A percentile compares a stretch with the other conserved stretches of the same genome.
These are phyloP conservation scores for Acronicta alni DNA, from an alignment of 2,888 invertebrate genomes.

Conservation along the genomic window DNA sequence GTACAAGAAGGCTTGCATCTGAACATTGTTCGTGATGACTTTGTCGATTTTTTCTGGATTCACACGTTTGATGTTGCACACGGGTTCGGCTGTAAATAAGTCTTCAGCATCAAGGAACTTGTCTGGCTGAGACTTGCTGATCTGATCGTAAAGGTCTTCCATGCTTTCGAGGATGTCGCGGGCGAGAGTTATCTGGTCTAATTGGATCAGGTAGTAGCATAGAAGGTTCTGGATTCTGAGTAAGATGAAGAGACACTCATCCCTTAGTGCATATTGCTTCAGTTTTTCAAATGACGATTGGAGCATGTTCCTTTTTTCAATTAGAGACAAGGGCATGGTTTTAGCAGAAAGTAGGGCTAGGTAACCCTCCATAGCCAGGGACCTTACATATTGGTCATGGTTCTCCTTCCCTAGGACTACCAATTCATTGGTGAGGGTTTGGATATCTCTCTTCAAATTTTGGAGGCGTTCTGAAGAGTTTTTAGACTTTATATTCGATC, in stretches of 20 bases:
- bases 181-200: slow-evolving; percentile 83
- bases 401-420: slow-evolving; percentile 77
- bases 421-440: slow-evolving; percentile 73
- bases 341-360: slow-evolving; percentile 78
- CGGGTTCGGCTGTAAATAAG: slow-evolving; percentile 79
- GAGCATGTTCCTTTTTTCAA: slow-evolving; percentile 77
- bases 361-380: slow-evolving; percentile 83
- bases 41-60: slow-evolving; percentile 88
- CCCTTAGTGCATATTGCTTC: slow-evolving; percentile 70
- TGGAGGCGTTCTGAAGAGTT: slow-evolving; percentile 72
- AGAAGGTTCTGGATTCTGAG: slow-evolving; percentile 89
- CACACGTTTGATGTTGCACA: slow-evolving; percentile 73
- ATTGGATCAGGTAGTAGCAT: slow-evolving; percentile 88
- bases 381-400: slow-evolving; percentile 74
- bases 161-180: slow-evolving; percentile 85
- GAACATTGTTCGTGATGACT: slow-evolving; percentile 90
- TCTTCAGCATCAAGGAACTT: slow-evolving; percentile 87
- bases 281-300: slow-evolving; percentile 76
- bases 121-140: slow-evolving; percentile 70
- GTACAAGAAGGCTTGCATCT: slow-evolving; percentile 90
- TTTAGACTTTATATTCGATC: slow-evolving; percentile 73
- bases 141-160: slow-evolving; percentile 81
- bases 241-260: slow-evolving; percentile 86
- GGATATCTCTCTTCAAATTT: slow-evolving; percentile 75
- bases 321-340: slow-evolving; percentile 73